Base-by-base conservation (phyloP, 2,113 vertebrate genomes). In the Ctenodactylus gundi region DNA sequence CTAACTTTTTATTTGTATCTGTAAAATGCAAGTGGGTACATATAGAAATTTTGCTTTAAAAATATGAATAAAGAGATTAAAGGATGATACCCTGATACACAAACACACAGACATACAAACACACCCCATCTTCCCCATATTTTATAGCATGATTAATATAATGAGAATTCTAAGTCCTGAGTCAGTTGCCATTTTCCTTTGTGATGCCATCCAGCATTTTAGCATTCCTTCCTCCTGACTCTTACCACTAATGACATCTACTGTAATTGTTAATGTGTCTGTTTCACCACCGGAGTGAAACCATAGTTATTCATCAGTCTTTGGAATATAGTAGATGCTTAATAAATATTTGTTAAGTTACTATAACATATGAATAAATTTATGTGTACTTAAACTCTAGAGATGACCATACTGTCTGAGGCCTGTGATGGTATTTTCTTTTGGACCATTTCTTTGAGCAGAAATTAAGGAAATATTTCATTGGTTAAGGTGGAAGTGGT, bases 101-200 rank as follows among this genome's bases (percentile, higher is more conserved):
- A 44, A 44, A 80, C 49, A 70, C n/a, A 65, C 17, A 55, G 34
- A 39, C 44, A 72, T 11, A 68, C 18, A 36, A 13, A 67, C 62
- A 73, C 75, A 57, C 8, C 57, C 8, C 25, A 78, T 90, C 27
- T 39, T 65, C n/a, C 21, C 62, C 65, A 53, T 87, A 39, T 81
- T 90, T 94, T 75, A 85, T 34, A 84, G 53, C 70, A 58, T 92
- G 55, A 68, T 75, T 84, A 90, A 89, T 73, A 14, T 62, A 93
- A 68, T 41, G 5, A 90, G 58, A 94, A 94, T 80, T 46, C 70
- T 51, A 85, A 76, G 5, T 65, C n/a, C 51, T 94, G 81, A 94
- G 72, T 86, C 88, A 75, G 39, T 76, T 83, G 23, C 46, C 49
- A 14, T 92, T 90, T 68, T 68, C 46, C 36, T 80, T 90, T 84